Base-by-base conservation (phyloP, 1,140 invertebrate species). In the Harpegnathos saltator region DNA sequence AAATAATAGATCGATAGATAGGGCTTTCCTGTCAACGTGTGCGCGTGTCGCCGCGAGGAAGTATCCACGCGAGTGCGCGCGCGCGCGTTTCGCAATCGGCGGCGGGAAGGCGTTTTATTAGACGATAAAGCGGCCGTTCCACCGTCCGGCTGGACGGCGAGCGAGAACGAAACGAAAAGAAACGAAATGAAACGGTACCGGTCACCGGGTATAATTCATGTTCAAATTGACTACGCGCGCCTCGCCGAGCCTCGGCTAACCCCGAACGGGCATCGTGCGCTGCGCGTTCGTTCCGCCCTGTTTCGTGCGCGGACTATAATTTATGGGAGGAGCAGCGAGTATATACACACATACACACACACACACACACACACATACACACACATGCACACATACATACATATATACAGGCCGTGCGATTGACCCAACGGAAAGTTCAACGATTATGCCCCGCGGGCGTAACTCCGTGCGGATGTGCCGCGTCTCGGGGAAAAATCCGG, bases 271-370 rank as follows among this genome's bases (percentile, higher is more conserved):
- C 74, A 68, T 77, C 62, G 33, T 77, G 62, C 48, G 59, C 58
- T n/a, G n/a, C n/a, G n/a, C 75, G 73, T 44, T 44, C 65, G 78
- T 81, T 81, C 78, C 78, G 78, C 66, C 69, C 78, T 81, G 78
- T 81, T 81, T 81, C 78, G 66, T 62, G 78, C 68, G 56, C 66
- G 29, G 68, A 52, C 68, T 78, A 78, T 78, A 73, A 81, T 81
- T 81, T 81, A 81, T 81, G 68, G 69, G 78, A 81, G 78, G 78
- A 81, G 68, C 54, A 69, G 24, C 52, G 48, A 56, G 29, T 24
- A 17, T 12, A 24, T 19, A 44, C 44, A 22, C 68, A 81, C 66
- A 72, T 33, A 59, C 77, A 72, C n/a, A n/a, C n/a, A n/a, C n/a
- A n/a, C n/a, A n/a, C n/a, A n/a, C n/a, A n/a, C n/a, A n/a, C n/a